Percentiles rank a stretch among this genome's conserved stretches.
Conservation (phyloP, 2,888 invertebrate genomes). For the Drosophila neutralis region DNA sequence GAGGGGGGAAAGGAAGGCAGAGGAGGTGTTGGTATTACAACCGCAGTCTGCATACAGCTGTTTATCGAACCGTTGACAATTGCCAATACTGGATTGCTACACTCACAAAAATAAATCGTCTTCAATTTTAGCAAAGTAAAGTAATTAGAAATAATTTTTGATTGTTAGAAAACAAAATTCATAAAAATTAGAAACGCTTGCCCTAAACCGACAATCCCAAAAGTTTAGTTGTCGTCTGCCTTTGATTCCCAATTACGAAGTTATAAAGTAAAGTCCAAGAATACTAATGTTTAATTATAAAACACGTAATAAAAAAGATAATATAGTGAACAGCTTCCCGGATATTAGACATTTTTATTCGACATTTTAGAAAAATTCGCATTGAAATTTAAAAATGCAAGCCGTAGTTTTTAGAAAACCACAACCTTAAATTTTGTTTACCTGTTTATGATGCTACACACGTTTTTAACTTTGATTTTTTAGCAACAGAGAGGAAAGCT, state of each 20-base stretch:
- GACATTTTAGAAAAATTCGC: not conserved
- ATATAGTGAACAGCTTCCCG: not conserved
- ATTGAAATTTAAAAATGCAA: not conserved
- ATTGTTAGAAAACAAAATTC: not conserved
- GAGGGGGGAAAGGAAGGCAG: not conserved
- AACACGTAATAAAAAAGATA: not conserved
- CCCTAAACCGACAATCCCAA: not conserved
- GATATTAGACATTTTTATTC: too few species aligned
- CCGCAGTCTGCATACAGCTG: slow-evolving; percentile 61
- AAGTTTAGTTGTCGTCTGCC: too few species aligned
- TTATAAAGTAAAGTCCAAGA: not conserved
- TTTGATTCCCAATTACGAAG: too few species aligned
- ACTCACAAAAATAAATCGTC: not conserved
- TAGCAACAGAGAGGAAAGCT: slow-evolving; percentile 28
- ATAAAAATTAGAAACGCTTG: not conserved
- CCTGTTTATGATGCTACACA: slow-evolving; percentile 22
- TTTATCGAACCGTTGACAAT: slow-evolving; percentile 44
- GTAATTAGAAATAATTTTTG: not conserved
- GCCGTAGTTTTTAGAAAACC: not conserved
- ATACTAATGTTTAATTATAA: not conserved
- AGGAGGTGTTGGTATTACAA: slow-evolving; percentile 30
- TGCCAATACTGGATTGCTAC: slow-evolving; percentile 17
- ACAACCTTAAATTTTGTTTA: not conserved
- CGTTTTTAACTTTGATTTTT: slow-evolving; percentile 51
- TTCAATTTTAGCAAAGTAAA: not conserved